Conservation (phyloP, 2,113 vertebrate species). For the Chaetorhynchus papuensis region DNA sequence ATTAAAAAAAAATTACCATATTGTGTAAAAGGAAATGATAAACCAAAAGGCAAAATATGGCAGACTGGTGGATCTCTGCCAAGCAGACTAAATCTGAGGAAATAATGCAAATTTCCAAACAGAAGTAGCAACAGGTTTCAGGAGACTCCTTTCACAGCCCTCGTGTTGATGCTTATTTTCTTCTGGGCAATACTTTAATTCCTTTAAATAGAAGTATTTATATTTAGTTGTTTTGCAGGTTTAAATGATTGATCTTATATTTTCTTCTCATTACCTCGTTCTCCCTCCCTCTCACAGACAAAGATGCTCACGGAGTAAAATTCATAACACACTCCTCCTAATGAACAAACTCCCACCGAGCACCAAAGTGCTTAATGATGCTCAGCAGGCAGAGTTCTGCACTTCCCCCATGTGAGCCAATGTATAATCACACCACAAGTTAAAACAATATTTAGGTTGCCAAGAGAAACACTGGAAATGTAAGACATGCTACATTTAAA, state of each 20-base stretch:
- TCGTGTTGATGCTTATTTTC: background rate
- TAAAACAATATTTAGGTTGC: constrained; percentile 54
- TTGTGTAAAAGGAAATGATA: background rate
- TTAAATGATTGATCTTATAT: background rate
- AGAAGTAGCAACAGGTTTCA: constrained; percentile 26
- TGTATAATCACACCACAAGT: constrained; percentile 47
- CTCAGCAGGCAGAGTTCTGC: constrained; percentile 47
- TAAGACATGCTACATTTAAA: background rate
- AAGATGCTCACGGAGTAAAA: constrained; percentile 43
- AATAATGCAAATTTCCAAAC: background rate
- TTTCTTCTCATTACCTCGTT: background rate
- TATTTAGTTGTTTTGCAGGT: background rate
- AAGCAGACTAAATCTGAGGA: background rate
- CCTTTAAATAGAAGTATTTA: background rate
- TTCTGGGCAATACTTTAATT: background rate
- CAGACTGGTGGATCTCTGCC: background rate
- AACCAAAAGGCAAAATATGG: background rate
- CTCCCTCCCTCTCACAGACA: background rate
- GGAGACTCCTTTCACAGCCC: background rate
- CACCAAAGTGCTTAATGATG: constrained; percentile 62
- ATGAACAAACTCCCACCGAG: constrained; percentile 56
- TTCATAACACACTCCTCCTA: constrained; percentile 41
- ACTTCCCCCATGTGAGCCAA: constrained; percentile 35
- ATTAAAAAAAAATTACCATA: background rate
- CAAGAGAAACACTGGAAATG: constrained; percentile 24